A percentile compares a stretch with the other conserved stretches of the same genome.
These are phyloP conservation scores for Hippopotamus amphibius DNA, from an alignment of 2,113 vertebrate genomes.

Conservation along the genomic window DNA sequence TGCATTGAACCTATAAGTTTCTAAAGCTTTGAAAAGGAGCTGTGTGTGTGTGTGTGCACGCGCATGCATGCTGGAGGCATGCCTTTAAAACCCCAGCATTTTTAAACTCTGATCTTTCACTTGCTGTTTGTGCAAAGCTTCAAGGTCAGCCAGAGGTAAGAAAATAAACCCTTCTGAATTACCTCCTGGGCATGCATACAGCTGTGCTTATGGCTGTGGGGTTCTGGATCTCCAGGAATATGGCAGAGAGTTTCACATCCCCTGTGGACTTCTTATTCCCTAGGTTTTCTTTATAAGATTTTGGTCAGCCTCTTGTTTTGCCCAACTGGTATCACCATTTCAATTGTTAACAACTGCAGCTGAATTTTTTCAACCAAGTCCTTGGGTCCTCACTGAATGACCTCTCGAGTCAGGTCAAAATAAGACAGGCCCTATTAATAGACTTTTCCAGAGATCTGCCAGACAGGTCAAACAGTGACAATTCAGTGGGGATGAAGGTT, in stretches of 20 bases:
- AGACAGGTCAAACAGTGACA: background rate
- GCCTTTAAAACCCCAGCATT: background rate
- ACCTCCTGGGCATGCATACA: background rate
- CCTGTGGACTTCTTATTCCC: background rate
- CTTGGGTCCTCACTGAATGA: background rate
- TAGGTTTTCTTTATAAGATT: background rate
- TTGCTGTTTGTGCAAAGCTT: background rate
- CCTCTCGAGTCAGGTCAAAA: background rate
- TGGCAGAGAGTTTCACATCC: background rate
- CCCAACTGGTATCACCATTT: background rate
- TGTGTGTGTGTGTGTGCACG: background rate
- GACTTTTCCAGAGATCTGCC: background rate
- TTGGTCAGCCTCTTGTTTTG: background rate
- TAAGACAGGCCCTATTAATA: background rate
- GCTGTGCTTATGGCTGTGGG: fast-evolving
- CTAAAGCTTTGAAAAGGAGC: background rate
- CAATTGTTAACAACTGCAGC: background rate
- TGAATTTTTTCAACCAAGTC: background rate
- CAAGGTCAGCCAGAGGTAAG: background rate
- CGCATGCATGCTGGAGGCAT: background rate
- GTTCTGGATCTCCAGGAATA: background rate
- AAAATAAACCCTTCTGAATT: background rate
- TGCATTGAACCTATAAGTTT: background rate
- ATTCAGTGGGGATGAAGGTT: background rate
- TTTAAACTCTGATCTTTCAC: background rate